phyloP scores from a whole-genome alignment of 2,888 invertebrate genomes.

The Drosophila anomelani region DNA sequence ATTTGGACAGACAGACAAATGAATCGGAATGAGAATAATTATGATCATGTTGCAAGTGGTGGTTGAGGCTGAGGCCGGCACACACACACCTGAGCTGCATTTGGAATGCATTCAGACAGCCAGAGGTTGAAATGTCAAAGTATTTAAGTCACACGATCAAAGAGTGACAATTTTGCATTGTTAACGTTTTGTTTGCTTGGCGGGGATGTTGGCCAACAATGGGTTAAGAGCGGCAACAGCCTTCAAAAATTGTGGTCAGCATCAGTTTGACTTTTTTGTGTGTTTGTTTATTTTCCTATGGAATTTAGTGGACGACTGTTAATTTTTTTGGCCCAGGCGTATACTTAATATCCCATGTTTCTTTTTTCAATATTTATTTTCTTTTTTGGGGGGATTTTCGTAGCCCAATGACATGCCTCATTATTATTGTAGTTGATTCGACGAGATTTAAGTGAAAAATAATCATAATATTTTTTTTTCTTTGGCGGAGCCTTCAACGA shows the following conservation, averaged over 20 bases:
- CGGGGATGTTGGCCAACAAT: constrained; percentile 55
- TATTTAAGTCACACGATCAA: constrained; percentile 40
- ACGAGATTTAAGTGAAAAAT: constrained; percentile 14
- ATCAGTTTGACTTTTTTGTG: neutral
- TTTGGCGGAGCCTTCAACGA: constrained; percentile 5
- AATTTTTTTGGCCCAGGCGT: constrained; percentile 55
- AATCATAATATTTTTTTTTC: constrained; percentile 11
- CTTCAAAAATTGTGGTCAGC: constrained; percentile 58
- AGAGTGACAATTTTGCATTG: constrained; percentile 51
- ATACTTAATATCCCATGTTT: constrained; percentile 13
- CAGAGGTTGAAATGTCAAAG: constrained; percentile 51
- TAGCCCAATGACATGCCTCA: constrained; percentile 49
- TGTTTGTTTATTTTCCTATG: constrained; percentile 53
- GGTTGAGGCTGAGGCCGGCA: constrained; percentile 1
- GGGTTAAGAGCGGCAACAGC: constrained; percentile 60
- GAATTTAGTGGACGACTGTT: constrained; percentile 70
- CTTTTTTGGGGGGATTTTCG: constrained; percentile 23
- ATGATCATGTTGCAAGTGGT: constrained; percentile 31
- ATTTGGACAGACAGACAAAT: constrained; percentile 60
- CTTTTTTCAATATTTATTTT: constrained; percentile 6
- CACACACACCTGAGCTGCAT: constrained; percentile 22
- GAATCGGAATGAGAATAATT: constrained; percentile 54
- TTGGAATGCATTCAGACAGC: constrained; percentile 21
- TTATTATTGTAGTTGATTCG: constrained; percentile 33
- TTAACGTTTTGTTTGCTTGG: constrained; percentile 30